Percentiles rank a stretch among this genome's conserved stretches.
Evolutionary conservation across 2,113 vertebrate genomes (phyloP).

Genomic region (Talpa occidentalis): DNA sequence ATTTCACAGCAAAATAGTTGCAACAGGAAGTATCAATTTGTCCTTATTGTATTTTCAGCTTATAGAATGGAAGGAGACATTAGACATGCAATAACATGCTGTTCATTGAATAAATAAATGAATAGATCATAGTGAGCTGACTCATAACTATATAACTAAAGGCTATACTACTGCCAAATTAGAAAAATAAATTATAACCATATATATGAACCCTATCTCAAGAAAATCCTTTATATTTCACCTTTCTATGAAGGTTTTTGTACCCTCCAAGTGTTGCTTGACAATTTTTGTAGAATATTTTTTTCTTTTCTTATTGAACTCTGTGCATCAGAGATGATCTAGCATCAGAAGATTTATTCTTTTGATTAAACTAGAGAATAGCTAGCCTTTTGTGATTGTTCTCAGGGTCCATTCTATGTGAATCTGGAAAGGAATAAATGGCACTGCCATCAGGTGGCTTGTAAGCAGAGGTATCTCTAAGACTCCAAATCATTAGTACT

Average conservation of each 20-base stretch:
- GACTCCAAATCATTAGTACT: not conserved
- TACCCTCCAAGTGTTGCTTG: not conserved
- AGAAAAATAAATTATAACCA: not conserved
- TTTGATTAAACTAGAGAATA: not conserved
- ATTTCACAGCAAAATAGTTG: not conserved
- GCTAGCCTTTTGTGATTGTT: not conserved
- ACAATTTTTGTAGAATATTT: not conserved
- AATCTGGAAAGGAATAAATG: not conserved
- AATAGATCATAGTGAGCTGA: not conserved
- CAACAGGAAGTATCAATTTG: not conserved
- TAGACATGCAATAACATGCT: not conserved
- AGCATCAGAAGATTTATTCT: not conserved
- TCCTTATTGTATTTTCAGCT: not conserved
- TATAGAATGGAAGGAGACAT: not conserved
- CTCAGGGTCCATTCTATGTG: not conserved
- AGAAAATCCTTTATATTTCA: not conserved
- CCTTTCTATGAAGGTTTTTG: not conserved
- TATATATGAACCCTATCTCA: not conserved
- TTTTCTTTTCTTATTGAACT: not conserved
- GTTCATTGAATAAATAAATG: not conserved
- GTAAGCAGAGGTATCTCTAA: not conserved
- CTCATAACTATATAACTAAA: not conserved
- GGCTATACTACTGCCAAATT: not conserved
- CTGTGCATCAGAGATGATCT: not conserved
- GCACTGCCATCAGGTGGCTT: not conserved